These are phyloP conservation scores for Pyrocoelia pectoralis DNA, from an alignment of 2,888 invertebrate species.

Conservation along the genomic window DNA sequence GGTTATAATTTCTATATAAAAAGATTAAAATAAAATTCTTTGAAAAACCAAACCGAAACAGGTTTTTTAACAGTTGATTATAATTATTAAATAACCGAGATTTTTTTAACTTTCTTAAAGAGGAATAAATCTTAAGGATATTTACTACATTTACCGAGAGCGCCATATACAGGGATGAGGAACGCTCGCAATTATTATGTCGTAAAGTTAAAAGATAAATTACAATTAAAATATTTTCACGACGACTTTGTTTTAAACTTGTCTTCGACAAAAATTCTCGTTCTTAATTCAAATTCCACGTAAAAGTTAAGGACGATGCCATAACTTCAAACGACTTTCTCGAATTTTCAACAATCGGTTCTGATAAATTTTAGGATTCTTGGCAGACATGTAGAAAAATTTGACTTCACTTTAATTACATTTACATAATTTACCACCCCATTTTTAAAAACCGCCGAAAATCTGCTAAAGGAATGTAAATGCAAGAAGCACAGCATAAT, in stretches of 20 bases:
- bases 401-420: too few relatives aligned
- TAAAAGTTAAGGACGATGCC: neutral
- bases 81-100: slow-evolving; percentile 4
- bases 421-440: too few relatives aligned
- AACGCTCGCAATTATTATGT: neutral
- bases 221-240: neutral
- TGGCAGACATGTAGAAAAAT: too few relatives aligned
- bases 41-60: slow-evolving; percentile 3
- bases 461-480: too few relatives aligned
- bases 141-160: neutral
- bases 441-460: too few relatives aligned
- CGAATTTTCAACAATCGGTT: too few relatives aligned
- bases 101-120: neutral
- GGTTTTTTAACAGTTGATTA: slow-evolving; percentile 6
- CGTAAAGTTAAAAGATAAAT: neutral
- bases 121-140: slow-evolving; percentile 4
- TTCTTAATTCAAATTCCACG: neutral
- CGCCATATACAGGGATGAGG: neutral
- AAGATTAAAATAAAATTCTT: slow-evolving; percentile 10
- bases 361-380: too few relatives aligned
- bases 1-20: slow-evolving; percentile 2
- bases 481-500: too few relatives aligned
- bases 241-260: neutral
- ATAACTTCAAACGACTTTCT: too few relatives aligned
- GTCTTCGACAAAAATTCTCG: neutral